A percentile compares a stretch with the other conserved stretches of the same genome.
phyloP scores from a whole-genome alignment of 2,797 vertebrate species.

The Diglossa cyanea region DNA sequence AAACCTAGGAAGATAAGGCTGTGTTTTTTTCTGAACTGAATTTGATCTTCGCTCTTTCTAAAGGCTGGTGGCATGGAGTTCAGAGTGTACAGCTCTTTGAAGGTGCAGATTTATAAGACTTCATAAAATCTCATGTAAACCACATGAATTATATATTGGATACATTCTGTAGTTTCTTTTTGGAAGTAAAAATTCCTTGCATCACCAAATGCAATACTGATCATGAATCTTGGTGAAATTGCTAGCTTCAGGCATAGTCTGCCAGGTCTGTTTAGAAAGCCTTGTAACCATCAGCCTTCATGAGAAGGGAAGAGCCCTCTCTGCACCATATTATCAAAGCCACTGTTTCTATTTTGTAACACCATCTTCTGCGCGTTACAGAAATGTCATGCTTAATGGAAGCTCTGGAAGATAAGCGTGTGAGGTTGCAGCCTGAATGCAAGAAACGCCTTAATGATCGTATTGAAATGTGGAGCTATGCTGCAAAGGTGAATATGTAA shows the following conservation, averaged over 20 bases:
- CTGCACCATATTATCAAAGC: neutral
- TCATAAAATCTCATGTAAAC: neutral
- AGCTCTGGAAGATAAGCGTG: constrained; percentile 92
- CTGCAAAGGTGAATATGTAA: constrained; percentile 85
- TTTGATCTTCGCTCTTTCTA: neutral
- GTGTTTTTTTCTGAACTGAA: neutral
- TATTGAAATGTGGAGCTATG: constrained; percentile 98
- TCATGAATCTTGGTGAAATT: neutral
- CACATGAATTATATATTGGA: neutral
- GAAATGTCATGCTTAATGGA: constrained; percentile 99
- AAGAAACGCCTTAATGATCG: constrained; percentile 97
- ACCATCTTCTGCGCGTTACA: constrained; percentile 55
- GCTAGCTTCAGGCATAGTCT: neutral
- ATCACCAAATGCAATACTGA: neutral
- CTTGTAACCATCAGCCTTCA: neutral
- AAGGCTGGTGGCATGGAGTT: neutral
- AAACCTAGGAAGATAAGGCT: neutral
- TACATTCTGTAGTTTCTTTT: neutral
- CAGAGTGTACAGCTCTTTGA: neutral
- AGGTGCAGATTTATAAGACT: neutral
- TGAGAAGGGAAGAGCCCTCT: neutral
- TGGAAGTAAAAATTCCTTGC: neutral
- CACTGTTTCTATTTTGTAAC: neutral
- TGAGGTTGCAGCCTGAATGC: constrained; percentile 94
- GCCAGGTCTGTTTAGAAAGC: neutral